A percentile compares a stretch with the other conserved stretches of the same genome.
These are phyloP conservation scores for Conus canariensis DNA, from an alignment of 2,888 invertebrate genomes.

Conservation along the genomic window DNA sequence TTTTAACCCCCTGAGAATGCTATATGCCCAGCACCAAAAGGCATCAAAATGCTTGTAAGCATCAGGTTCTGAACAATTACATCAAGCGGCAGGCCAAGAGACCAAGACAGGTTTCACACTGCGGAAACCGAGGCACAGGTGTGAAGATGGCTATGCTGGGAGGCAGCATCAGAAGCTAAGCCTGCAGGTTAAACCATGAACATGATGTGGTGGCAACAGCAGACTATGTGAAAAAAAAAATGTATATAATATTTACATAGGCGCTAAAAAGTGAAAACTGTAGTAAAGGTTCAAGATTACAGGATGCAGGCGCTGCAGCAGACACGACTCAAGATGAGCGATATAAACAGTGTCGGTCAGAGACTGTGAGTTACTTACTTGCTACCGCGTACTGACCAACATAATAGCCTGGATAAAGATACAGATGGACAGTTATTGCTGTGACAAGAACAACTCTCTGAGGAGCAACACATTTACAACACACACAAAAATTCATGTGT, in stretches of 20 bases:
- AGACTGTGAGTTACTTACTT: not conserved
- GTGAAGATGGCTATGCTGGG: too few relatives aligned
- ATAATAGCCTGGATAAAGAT: not conserved
- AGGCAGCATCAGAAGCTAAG: not conserved
- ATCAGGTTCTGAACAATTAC: not conserved
- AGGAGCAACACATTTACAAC: not conserved
- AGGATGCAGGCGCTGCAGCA: not conserved
- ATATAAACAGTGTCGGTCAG: not conserved
- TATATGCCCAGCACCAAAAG: not conserved
- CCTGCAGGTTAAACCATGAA: not conserved
- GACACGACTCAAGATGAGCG: not conserved
- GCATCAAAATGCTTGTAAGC: not conserved
- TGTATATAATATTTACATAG: not conserved
- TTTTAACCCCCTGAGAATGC: too few relatives aligned
- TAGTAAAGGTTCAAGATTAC: not conserved
- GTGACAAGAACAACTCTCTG: not conserved
- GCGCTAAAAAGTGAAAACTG: not conserved
- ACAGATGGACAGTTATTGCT: not conserved
- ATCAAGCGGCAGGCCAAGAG: not conserved
- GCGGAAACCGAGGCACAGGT: too few relatives aligned
- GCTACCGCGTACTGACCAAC: not conserved
- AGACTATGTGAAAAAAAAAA: too few relatives aligned
- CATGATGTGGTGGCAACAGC: not conserved
- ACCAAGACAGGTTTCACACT: not conserved
- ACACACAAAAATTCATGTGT: not conserved